These are phyloP conservation scores for Orius insidiosus DNA, from an alignment of 1,140 invertebrate species.

Conservation along the genomic window DNA sequence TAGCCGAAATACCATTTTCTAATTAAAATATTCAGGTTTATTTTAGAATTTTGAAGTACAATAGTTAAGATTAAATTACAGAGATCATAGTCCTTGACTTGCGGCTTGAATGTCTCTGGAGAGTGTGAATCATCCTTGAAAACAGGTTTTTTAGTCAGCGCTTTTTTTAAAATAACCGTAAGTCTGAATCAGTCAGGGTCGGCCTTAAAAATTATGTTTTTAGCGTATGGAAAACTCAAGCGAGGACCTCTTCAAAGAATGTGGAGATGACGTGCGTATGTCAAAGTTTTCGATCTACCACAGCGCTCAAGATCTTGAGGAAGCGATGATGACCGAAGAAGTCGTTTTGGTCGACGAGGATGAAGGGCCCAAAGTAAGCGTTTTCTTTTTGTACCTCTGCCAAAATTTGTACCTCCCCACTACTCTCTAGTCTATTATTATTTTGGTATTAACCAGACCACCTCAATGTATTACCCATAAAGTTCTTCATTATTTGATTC, in stretches of 20 bases:
- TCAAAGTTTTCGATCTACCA: conserved; percentile 15
- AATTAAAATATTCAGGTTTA: too few species aligned
- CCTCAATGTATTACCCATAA: neutral
- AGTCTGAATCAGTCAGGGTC: too few species aligned
- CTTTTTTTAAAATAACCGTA: too few species aligned
- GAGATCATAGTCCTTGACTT: too few species aligned
- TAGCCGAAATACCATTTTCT: too few species aligned
- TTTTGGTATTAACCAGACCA: neutral
- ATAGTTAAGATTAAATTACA: too few species aligned
- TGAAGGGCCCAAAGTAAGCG: neutral
- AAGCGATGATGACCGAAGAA: neutral
- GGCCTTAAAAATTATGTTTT: too few species aligned
- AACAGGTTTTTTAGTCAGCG: too few species aligned
- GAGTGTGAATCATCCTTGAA: too few species aligned
- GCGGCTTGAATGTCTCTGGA: too few species aligned
- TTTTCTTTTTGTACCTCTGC: too few species aligned
- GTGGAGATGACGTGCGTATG: conserved; percentile 5
- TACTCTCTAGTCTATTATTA: neutral
- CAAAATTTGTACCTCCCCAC: neutral
- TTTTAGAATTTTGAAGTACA: too few species aligned
- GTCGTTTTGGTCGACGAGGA: neutral
- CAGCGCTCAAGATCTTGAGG: conserved; percentile 13
- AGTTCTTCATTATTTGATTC: neutral
- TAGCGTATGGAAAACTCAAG: conserved; percentile 7
- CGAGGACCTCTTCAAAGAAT: conserved; percentile 11